Base-by-base conservation (phyloP, 1,140 invertebrate species). In the Trinorchestia longiramus region DNA sequence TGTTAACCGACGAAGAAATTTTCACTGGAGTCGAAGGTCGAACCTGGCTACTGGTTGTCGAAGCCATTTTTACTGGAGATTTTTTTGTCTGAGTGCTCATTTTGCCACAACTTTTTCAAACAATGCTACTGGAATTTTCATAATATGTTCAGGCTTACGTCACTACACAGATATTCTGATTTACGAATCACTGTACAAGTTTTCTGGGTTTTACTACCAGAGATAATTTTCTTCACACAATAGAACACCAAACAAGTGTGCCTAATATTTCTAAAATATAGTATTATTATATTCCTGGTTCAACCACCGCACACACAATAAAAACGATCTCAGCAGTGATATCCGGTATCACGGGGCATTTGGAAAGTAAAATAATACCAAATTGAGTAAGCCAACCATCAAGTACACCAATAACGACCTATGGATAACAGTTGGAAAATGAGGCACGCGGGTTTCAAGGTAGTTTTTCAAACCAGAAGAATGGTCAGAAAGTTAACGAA, bases 61-160 rank as follows among this genome's bases (percentile, higher is more conserved):
- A 40, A 45, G 92, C 8, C 92, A 94, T 45, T 94, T 94, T 94
- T 44, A 36, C 43, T 36, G 92, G 92, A 94, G 92, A 94, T 45
- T 44, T 44, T 36, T 47, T 43, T 0, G 44, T n/a, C 44, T 94
- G 92, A n/a, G 6, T 94, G 92, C 44, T 77, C 62, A 77, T 77
- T 3, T 77, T 77, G 8, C 36, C 15, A 23, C 15, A 11, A 36
- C 41, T 0, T 90, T 90, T 90, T 42, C 88, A 43, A 43, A 43
- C 4, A 87, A 0, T 15, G 28, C 88, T 42, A 3, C n/a, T 42
- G 87, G 43, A 90, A 90, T 42, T 42, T 90, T 19, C 36, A 41
- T 42, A 8, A 90, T 11, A 15, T 87, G 87, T 42, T 36, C 87
- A 36, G 41, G 40, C 11, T 87, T 87, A 11, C 15, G 41, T 4